Evolutionary conservation across 2,113 vertebrate species (phyloP).

Genomic region (Sorex araneus): DNA sequence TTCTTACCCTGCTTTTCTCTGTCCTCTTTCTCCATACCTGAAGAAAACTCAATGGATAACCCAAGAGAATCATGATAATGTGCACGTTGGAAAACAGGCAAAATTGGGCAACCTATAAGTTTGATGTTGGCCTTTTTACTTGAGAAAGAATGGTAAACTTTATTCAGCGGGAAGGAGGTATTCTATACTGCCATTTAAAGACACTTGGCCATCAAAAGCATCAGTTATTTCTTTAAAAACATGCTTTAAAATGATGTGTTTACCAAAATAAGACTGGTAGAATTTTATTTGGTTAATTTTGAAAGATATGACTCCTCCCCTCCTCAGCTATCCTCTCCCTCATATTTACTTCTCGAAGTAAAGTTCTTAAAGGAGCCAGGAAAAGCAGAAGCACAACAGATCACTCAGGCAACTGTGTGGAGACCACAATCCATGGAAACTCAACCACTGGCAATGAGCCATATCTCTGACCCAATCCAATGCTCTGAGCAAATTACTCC

Average conservation of each 20-base stretch:
- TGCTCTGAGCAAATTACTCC: not conserved
- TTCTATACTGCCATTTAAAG: not conserved
- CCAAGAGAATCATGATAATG: not conserved
- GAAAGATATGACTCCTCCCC: not conserved
- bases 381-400: not conserved
- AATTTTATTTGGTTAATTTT: not conserved
- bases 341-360: not conserved
- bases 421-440: not conserved
- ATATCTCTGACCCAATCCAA: not conserved
- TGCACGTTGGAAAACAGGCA: not conserved
- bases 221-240: conserved; percentile 1
- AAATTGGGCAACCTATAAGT: not conserved
- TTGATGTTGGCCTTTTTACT: not conserved
- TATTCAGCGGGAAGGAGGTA: not conserved
- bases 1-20: not conserved
- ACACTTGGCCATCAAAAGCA: not conserved
- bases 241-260: not conserved
- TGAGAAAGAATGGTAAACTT: not conserved
- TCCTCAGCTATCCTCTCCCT: not conserved
- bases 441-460: not conserved
- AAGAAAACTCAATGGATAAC: not conserved
- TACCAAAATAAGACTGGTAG: not conserved
- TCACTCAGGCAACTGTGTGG: not conserved
- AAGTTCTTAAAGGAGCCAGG: not conserved
- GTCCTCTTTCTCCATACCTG: not conserved